These are phyloP conservation scores for Tridacna gigas DNA, from an alignment of 2,888 invertebrate genomes.

Conservation along the genomic window DNA sequence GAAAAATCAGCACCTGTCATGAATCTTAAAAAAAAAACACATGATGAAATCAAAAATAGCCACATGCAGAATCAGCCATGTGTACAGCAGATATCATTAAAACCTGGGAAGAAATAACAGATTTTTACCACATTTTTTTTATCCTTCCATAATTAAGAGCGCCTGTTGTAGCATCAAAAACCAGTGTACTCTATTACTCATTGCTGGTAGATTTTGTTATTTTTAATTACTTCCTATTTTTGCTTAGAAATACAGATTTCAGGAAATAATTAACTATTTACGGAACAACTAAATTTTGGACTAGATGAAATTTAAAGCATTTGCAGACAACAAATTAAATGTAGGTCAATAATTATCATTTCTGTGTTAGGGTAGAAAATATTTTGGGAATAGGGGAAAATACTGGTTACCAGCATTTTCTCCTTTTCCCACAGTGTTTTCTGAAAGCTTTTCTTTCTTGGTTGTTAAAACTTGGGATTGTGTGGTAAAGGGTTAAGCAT, in stretches of 20 bases:
- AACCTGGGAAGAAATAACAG: no score
- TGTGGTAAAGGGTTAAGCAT: no score
- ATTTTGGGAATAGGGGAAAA: background rate
- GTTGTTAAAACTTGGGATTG: no score
- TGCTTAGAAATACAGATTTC: background rate
- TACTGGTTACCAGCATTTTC: background rate
- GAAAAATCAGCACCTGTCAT: no score
- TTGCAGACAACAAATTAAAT: background rate
- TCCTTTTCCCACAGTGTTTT: background rate
- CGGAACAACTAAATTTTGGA: background rate
- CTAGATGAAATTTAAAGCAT: background rate
- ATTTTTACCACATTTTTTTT: background rate
- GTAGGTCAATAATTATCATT: background rate
- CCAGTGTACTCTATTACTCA: no score
- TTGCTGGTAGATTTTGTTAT: background rate
- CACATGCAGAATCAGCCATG: no score
- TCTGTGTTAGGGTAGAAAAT: background rate
- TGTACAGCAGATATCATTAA: no score
- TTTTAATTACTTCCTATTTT: slow-evolving; percentile 19
- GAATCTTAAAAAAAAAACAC: no score
- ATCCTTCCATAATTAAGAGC: background rate
- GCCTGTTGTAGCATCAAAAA: no score
- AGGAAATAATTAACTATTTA: slow-evolving; percentile 1
- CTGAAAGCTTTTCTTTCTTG: no score
- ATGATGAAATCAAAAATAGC: no score